These are phyloP conservation scores for Prunella strophiata DNA, from an alignment of 2,797 vertebrate species.

Conservation along the genomic window DNA sequence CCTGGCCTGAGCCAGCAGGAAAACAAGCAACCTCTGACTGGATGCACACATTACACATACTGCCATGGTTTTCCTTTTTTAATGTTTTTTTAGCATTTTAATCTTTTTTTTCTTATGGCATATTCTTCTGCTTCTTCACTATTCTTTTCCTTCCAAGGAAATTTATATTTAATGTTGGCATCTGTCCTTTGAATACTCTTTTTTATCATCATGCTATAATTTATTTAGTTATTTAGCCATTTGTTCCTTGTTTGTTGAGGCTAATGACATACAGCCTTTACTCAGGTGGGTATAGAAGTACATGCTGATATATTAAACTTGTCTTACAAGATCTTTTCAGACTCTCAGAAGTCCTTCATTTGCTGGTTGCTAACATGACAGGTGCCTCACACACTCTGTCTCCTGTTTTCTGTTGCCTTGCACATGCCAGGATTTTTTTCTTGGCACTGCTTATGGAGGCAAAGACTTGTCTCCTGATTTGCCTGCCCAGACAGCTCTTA, in stretches of 20 bases:
- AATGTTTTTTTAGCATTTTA: not conserved
- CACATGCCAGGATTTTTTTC: not conserved
- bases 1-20: not conserved
- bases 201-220: not conserved
- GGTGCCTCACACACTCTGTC: not conserved
- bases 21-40: not conserved
- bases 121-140: not conserved
- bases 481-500: not conserved
- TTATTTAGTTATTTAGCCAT: conserved; percentile 6
- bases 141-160: not conserved
- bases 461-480: fast-evolving
- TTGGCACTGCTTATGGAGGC: not conserved
- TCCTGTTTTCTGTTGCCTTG: not conserved
- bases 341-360: not conserved
- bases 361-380: not conserved
- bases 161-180: conserved; percentile 21
- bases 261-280: not conserved
- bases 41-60: fast-evolving
- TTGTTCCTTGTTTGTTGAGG: not conserved
- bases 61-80: not conserved
- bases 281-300: not conserved
- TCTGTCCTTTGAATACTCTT: not conserved
- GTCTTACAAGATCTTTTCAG: not conserved
- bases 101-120: not conserved
- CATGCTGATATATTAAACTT: not conserved